These are phyloP conservation scores for Nerophis ophidion DNA, from an alignment of 2,113 vertebrate species.

Conservation along the genomic window DNA sequence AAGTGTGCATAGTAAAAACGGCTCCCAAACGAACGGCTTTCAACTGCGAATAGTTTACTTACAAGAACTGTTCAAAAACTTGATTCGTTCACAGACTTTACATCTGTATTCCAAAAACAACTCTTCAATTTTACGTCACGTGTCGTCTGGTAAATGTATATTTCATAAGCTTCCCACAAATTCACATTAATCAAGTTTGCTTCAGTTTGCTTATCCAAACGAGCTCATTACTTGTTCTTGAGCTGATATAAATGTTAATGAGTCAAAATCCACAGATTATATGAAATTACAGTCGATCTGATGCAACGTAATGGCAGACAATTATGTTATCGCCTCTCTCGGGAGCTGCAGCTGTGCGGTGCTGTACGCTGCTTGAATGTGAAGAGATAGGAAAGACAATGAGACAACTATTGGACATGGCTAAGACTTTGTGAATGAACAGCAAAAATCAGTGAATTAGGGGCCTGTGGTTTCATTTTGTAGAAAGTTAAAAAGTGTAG, in stretches of 20 bases:
- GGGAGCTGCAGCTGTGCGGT: constrained; percentile 41
- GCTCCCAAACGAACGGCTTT: no score
- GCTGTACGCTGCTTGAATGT: constrained; percentile 21
- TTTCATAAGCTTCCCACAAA: constrained; percentile 1
- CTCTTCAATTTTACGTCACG: no score
- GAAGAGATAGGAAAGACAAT: constrained; percentile 17
- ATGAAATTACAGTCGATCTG: constrained; percentile 26
- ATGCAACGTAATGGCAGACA: constrained; percentile 25
- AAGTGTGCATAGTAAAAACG: no score
- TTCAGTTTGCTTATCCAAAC: constrained; percentile 26
- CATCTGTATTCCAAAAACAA: no score
- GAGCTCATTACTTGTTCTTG: constrained; percentile 15
- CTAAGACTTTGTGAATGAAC: neutral
- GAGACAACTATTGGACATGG: constrained; percentile 1
- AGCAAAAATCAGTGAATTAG: neutral
- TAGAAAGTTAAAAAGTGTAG: no score
- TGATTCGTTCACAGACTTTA: no score
- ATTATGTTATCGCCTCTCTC: constrained; percentile 24
- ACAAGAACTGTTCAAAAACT: no score
- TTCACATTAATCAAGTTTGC: constrained; percentile 11
- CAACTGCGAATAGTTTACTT: no score
- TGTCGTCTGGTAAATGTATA: neutral
- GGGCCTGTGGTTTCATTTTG: neutral
- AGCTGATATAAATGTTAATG: constrained; percentile 28
- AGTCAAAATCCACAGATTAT: constrained; percentile 45